Base-by-base conservation (phyloP, 30 jellyfish, hydroid and myxozoan genomes). In the Hydra vulgaris region DNA sequence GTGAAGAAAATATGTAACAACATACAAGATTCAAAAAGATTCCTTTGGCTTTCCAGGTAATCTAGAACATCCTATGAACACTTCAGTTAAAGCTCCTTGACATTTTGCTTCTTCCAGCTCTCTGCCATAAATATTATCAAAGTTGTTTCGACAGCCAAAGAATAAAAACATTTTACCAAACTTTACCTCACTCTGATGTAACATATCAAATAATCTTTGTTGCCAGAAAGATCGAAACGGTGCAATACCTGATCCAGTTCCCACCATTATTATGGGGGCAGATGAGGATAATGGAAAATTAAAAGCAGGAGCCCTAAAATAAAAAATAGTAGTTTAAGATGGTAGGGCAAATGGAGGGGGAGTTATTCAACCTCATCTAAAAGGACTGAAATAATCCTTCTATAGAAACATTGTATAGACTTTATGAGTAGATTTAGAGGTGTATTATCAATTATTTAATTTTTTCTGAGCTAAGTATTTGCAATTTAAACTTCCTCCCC, bases 231-330 rank as follows among this genome's bases (percentile, higher is more conserved):
- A 54, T 54, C 97, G 77, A 22, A 90, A 86, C 25, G 97, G 97
- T 25, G 97, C 97, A 53, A 90, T 90, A 27, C 97, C 97, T 4
- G 97, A 85, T 18, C 97, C 97, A 15, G 97, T 95, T 0, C 97
- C 97, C 54, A 90, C 89, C 95, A 90, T 82, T 7, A 90, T 56
- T 18, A 90, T 81, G 0, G 97, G 97, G 16, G 86, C 87, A 22
- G 86, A 75, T 21, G 82, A 78, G 40, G 81, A 94, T 16, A 78
- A 93, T 17, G 97, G 97, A 23, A 90, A 54, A 74, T 90, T 94
- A 85, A 90, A 90, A 71, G 85, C 12, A 73, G 52, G 89, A 86
- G 19, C 95, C 95, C 7, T 95, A 40, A 40, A 3, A 40, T 3
- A 40, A 3, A 40, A 40, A 40, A 40, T n/a, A n/a, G n/a, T n/a